A percentile compares a stretch with the other conserved stretches of the same genome.
phyloP scores from a whole-genome alignment of 2,888 invertebrate genomes.

The Ceraclea dissimilis region DNA sequence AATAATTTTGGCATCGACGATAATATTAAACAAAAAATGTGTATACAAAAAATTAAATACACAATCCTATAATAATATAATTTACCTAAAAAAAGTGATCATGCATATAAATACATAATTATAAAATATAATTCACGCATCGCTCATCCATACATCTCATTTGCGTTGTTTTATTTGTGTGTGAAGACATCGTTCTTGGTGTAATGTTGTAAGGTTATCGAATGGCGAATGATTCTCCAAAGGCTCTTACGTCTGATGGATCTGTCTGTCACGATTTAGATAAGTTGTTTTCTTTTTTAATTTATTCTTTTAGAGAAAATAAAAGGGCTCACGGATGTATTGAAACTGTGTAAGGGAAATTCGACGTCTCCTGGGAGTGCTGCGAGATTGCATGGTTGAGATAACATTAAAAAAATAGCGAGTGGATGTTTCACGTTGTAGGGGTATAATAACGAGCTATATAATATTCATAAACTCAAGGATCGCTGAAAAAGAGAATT shows the following conservation, averaged over 20 bases:
- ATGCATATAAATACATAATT: slow-evolving; percentile 10
- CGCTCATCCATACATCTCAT: background rate
- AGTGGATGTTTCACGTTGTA: too few relatives aligned
- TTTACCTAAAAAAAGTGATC: slow-evolving; percentile 18
- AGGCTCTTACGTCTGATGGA: too few relatives aligned
- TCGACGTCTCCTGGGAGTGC: too few relatives aligned
- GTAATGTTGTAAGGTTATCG: too few relatives aligned
- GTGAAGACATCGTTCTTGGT: too few relatives aligned
- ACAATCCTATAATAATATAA: slow-evolving; percentile 20
- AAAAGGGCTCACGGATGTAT: background rate
- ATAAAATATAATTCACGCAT: background rate
- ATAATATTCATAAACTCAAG: background rate
- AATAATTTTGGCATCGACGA: slow-evolving; percentile 40
- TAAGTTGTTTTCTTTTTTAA: too few relatives aligned
- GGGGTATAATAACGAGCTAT: too few relatives aligned
- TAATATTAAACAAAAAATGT: slow-evolving; percentile 34
- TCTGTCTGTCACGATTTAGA: slow-evolving; percentile 9
- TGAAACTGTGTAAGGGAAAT: background rate
- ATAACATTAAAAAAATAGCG: too few relatives aligned
- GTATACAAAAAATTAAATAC: slow-evolving; percentile 20
- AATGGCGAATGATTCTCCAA: too few relatives aligned
- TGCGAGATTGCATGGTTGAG: too few relatives aligned
- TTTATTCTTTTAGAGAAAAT: slow-evolving; percentile 6
- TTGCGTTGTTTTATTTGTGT: background rate
- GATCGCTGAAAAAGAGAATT: background rate